phyloP scores from a whole-genome alignment of 2,888 invertebrate genomes.

The Nomada ruficornis region DNA sequence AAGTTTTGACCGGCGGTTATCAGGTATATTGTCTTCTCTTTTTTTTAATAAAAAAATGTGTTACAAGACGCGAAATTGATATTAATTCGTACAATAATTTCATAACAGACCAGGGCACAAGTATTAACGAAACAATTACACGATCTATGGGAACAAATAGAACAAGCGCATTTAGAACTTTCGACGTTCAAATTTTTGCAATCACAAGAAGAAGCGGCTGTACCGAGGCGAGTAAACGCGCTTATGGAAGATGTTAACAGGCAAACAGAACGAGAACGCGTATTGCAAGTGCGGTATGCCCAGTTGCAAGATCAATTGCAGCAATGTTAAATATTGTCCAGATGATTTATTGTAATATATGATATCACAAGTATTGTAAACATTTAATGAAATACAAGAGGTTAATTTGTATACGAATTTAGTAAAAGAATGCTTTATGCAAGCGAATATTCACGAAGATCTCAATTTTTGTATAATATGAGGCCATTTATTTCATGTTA shows the following conservation, averaged over 20 bases:
- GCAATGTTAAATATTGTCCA: slow-evolving; percentile 67
- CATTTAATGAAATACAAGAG: slow-evolving; percentile 48
- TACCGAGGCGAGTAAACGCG: slow-evolving; percentile 95
- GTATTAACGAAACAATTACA: slow-evolving; percentile 94
- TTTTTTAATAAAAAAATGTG: not conserved
- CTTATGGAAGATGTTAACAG: slow-evolving; percentile 96
- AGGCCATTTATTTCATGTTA: slow-evolving; percentile 19
- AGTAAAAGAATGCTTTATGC: slow-evolving; percentile 2
- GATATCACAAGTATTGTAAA: slow-evolving; percentile 43
- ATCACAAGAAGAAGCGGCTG: slow-evolving; percentile 94
- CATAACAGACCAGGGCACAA: slow-evolving; percentile 89
- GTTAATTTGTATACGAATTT: slow-evolving; percentile 42
- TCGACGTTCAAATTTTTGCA: slow-evolving; percentile 96
- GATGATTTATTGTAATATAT: slow-evolving; percentile 50
- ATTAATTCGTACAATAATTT: slow-evolving; percentile 17
- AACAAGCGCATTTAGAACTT: slow-evolving; percentile 94
- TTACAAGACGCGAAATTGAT: not conserved
- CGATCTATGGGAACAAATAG: slow-evolving; percentile 95
- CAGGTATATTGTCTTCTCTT: slow-evolving; percentile 85
- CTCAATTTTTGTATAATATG: slow-evolving; percentile 28
- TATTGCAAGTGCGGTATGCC: slow-evolving; percentile 93
- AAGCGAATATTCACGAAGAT: slow-evolving; percentile 19
- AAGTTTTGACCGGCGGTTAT: slow-evolving; percentile 97
- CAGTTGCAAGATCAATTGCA: slow-evolving; percentile 89
- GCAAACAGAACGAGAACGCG: slow-evolving; percentile 96